Base-by-base conservation (phyloP, 2,113 vertebrate genomes). In the Gyps fulvus region DNA sequence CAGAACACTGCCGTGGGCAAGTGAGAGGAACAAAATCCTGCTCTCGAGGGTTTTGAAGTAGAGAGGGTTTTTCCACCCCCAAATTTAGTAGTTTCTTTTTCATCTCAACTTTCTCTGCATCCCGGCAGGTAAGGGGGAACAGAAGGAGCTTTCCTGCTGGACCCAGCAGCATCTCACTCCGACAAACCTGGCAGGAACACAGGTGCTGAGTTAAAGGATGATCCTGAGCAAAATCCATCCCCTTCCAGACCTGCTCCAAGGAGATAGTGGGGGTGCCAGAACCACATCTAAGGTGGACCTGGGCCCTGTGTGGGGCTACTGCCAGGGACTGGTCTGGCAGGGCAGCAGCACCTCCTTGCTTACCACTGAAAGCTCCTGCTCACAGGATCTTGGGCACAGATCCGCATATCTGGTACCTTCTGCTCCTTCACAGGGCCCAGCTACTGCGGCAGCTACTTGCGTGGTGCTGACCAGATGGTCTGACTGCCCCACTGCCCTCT, bases 111-210 rank as follows among this genome's bases (percentile, higher is more conserved):
- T n/a, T 57, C 9, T 77, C 22, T 87, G 66, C 8, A 52, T 54
- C 21, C 59, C 0, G 0, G 16, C 14, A 76, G 17, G 27, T 34
- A 83, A 42, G 3, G 4, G 38, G 12, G 7, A 43, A 74, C 32
- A 38, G 62, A 38, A 83, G 50, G 23, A 66, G 29, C n/a, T 87
- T 87, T 93, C 83, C 63, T 78, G 40, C 49, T 47, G 65, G 20
- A 47, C n/a, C 3, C 9, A 4, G n/a, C 8, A 29, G 47, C 73
- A 34, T 27, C 32, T 78, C 45, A 21, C 45, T 52, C n/a, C 20
- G 49, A 45, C 18, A 83, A 45, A 70, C 13, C 17, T 49, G 21
- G 8, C 3, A 5, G 47, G n/a, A 89, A 70, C 16, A 4, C 13
- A 69, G 34, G 17, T 70, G 59, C 40, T 0, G 13, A 69, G 9